Evolutionary conservation across 2,113 vertebrate species (phyloP), one percentile per base, ranked within the genome.

Genomic region (Catharus minimus): DNA sequence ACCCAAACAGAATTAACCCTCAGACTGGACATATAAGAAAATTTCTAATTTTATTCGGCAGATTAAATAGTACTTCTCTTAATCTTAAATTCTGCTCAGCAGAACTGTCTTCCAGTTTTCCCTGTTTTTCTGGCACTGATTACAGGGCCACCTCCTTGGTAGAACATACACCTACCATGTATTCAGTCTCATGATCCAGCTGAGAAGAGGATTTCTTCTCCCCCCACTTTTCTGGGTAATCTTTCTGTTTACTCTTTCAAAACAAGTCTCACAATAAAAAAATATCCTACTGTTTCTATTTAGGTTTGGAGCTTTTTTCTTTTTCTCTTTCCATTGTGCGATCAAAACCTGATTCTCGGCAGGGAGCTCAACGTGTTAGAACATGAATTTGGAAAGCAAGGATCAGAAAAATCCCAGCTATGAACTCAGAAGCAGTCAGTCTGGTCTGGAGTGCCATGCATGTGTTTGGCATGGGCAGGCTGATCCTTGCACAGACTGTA

Each of bases 341-440:
- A 75, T 10, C 10, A 89, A 81, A 90, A 36, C 28, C 14, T 60
- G 36, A 5, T 27, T 83, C 64, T 80, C 75, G 81, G 73, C 38
- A 73, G 53, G 23, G 38, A 86, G 38, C 23, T 50, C 24, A 83
- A 84, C 21, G 1, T 1, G 12, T 72, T 81, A 81, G 56, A 92
- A 90, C 49, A 79, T 14, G 30, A 74, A 56, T 85, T 64, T 92
- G 65, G 36, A 92, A 78, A 92, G 41, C 19, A 88, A 72, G 46
- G 39, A 71, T 68, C 57, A 90, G 80, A 93, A 92, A 91, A 91
- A 90, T 78, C 44, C 53, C 82, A 92, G 49, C 61, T 94, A 72
- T 77, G 66, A 91, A 60, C 56, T 91, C 10, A 23, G 53, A 21
- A 65, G 57, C 57, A 82, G 52, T 38, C 60, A 47, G 43, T 52